Conservation (phyloP, 2,888 invertebrate species). For the Syrphus vitripennis region DNA sequence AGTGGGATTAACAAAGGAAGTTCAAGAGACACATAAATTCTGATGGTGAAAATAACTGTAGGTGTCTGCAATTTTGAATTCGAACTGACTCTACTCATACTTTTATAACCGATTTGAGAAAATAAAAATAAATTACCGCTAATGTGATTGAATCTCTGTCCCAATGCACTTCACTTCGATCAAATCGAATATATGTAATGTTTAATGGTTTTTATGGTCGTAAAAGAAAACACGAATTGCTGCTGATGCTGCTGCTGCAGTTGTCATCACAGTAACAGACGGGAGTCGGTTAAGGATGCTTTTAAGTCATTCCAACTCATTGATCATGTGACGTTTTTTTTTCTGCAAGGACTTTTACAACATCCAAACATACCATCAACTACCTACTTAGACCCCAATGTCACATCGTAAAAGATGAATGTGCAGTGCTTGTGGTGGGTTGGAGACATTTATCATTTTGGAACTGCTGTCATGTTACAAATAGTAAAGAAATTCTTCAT, state of each 20-base stretch:
- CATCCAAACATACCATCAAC: not conserved
- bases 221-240: not conserved
- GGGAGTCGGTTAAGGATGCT: not conserved
- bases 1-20: not conserved
- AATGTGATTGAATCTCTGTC: slow-evolving; percentile 41
- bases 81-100: not conserved
- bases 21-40: not conserved
- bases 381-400: not conserved
- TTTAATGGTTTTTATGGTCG: slow-evolving; percentile 23
- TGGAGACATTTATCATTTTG: not conserved
- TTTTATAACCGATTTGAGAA: slow-evolving; percentile 30
- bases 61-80: not conserved
- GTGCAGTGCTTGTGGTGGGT: not conserved
- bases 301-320: not conserved
- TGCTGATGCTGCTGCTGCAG: no score
- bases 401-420: not conserved
- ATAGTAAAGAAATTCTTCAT: not conserved
- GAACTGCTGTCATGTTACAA: not conserved
- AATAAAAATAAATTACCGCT: slow-evolving; percentile 35
- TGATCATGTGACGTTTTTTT: not conserved
- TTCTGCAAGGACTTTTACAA: not conserved
- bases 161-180: slow-evolving; percentile 10
- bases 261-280: not conserved
- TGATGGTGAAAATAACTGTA: not conserved
- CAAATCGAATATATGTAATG: slow-evolving; percentile 8